phyloP scores from a whole-genome alignment of 1,140 invertebrate species.

The Bradynema listronoti region DNA sequence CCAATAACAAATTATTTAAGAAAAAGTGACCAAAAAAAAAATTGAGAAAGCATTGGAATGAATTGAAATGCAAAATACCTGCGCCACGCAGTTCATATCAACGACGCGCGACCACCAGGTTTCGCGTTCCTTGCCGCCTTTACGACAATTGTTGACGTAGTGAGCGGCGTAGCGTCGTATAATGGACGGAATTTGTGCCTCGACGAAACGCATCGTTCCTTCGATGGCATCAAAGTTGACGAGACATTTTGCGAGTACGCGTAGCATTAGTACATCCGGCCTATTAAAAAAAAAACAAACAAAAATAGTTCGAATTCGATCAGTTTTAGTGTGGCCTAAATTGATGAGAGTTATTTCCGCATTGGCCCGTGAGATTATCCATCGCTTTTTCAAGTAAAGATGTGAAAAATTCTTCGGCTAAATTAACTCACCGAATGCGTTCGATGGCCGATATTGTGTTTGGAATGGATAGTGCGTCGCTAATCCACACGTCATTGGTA shows the following conservation, averaged over 20 bases:
- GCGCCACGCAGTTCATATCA: constrained; percentile 16
- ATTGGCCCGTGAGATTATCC: no score
- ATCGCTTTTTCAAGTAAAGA: no score
- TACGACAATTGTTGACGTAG: no score
- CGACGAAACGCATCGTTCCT: constrained; percentile 19
- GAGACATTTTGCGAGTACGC: constrained; percentile 21
- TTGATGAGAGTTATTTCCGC: no score
- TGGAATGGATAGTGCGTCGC: constrained; percentile 19
- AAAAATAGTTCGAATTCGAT: constrained; percentile 2
- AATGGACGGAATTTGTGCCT: constrained; percentile 29
- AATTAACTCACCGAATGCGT: constrained; percentile 19
- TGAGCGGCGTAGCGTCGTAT: constrained; percentile 20
- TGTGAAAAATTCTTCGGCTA: no score
- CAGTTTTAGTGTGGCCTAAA: background rate
- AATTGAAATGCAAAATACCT: no score
- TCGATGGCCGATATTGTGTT: constrained; percentile 32
- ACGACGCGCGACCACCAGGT: constrained; percentile 22
- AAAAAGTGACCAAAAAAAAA: no score
- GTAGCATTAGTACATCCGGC: constrained; percentile 33
- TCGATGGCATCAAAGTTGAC: constrained; percentile 26
- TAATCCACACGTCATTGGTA: constrained; percentile 19
- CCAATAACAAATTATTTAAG: no score
- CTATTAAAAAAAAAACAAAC: no score
- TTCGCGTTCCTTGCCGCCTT: constrained; percentile 1
- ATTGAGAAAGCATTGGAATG: no score